Evolutionary conservation across 1,140 invertebrate species (phyloP).

Genomic region (Pseudomyrmex pallidus): DNA sequence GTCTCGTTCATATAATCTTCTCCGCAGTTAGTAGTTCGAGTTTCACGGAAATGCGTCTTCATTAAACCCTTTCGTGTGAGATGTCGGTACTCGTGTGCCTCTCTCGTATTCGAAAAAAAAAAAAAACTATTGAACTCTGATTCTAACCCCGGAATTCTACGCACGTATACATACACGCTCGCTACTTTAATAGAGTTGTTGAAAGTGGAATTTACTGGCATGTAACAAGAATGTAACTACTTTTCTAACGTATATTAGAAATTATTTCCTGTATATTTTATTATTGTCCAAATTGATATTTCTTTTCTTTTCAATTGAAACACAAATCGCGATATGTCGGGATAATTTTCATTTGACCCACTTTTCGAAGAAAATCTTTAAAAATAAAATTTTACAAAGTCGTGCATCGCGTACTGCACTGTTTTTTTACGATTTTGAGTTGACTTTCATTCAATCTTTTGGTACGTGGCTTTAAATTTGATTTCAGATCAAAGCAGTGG

Average conservation of each 20-base stretch:
- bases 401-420: background rate
- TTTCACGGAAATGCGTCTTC: slow-evolving; percentile 66
- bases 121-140: slow-evolving; percentile 24
- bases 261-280: background rate
- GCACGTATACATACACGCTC: background rate
- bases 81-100: slow-evolving; percentile 27
- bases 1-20: slow-evolving; percentile 61
- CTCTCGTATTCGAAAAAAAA: slow-evolving; percentile 24
- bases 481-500: slow-evolving; percentile 27
- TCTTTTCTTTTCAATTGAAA: background rate
- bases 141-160: slow-evolving; percentile 13
- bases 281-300: background rate
- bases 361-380: background rate
- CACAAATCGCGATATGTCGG: background rate
- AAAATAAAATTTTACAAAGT: background rate
- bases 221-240: slow-evolving; percentile 7
- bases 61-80: slow-evolving; percentile 46
- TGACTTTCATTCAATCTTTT: too few species aligned
- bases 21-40: slow-evolving; percentile 45
- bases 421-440: background rate
- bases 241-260: background rate
- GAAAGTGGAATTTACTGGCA: background rate
- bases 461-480: background rate
- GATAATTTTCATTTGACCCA: too few species aligned
- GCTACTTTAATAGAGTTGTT: slow-evolving; percentile 4